Evolutionary conservation across 1,140 invertebrate species (phyloP).

Genomic region (Adelges cooleyi): DNA sequence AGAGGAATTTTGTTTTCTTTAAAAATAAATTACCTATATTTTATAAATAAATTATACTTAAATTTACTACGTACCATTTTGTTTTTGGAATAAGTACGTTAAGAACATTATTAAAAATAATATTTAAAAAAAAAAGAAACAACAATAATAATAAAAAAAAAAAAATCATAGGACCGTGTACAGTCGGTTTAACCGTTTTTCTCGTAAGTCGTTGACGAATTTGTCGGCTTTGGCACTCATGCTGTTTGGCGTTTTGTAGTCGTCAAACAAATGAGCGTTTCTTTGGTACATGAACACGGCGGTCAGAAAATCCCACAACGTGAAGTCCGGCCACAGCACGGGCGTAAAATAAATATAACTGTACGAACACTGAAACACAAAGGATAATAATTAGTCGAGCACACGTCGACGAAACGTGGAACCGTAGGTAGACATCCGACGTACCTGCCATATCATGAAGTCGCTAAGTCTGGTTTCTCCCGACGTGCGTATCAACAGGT

Average conservation of each 20-base stretch:
- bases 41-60: no score
- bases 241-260: neutral
- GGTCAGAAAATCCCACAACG: slow-evolving; percentile 74
- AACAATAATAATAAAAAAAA: slow-evolving; percentile 16
- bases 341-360: slow-evolving; percentile 65
- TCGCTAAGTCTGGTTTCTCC: slow-evolving; percentile 92
- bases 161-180: slow-evolving; percentile 3
- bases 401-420: no score
- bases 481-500: slow-evolving; percentile 88
- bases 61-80: no score
- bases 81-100: no score
- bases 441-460: slow-evolving; percentile 92
- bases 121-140: slow-evolving; percentile 15
- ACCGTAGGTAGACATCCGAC: slow-evolving; percentile 20
- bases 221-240: slow-evolving; percentile 10
- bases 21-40: no score
- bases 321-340: slow-evolving; percentile 88
- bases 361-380: slow-evolving; percentile 50
- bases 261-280: neutral
- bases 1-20: no score
- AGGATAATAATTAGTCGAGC: slow-evolving; percentile 10
- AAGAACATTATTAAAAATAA: no score
- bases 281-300: slow-evolving; percentile 77
- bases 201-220: slow-evolving; percentile 27
- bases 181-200: slow-evolving; percentile 23